Evolutionary conservation across 2,797 vertebrate genomes (phyloP), one percentile per base, ranked within the genome.

Genomic region (Acanthurus tractus): DNA sequence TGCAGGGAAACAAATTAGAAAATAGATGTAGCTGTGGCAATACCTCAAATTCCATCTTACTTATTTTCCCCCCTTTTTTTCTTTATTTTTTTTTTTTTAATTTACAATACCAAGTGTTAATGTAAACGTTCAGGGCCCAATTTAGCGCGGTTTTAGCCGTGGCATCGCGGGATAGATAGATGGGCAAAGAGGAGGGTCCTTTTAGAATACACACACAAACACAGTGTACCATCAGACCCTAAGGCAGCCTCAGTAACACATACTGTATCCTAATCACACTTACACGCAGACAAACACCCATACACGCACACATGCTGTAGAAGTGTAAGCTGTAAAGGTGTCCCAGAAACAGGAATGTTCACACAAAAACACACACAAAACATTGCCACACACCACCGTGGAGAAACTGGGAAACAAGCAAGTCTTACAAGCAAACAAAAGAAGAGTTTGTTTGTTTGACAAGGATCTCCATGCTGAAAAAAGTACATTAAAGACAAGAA

Each of bases 51-150:
- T 95, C 85, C 86, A 88, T 89, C 85, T 80, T 72, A 49, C 83
- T 85, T 74, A 69, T 70, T 66, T 75, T 49, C 14, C 65, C n/a
- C 38, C 23, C 63, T 63, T 71, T 81, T 63, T 81, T 68, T n/a
- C n/a, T 79, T 79, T 83, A 72, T 76, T 85, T 69, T 84, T 89
- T 86, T 85, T 91, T 92, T 92, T 88, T 29, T 29, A 29, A 95
- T 95, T 93, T 93, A 93, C 90, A 93, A 94, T 92, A 87, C 93
- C 94, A 92, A 91, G 93, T 94, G 92, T 92, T 95, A 95, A 95
- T 94, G 93, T 93, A 93, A 94, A 95, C 91, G 94, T 63, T 89
- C 87, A 93, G 88, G 91, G 92, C 92, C 95, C 93, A 91, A 94
- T 96, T 96, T 94, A 92, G 90, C 78, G 85, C 93, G 91, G 90